Evolutionary conservation across 2,113 vertebrate genomes (phyloP), one percentile per base, ranked within the genome.

Genomic region (Ailurus styani): DNA sequence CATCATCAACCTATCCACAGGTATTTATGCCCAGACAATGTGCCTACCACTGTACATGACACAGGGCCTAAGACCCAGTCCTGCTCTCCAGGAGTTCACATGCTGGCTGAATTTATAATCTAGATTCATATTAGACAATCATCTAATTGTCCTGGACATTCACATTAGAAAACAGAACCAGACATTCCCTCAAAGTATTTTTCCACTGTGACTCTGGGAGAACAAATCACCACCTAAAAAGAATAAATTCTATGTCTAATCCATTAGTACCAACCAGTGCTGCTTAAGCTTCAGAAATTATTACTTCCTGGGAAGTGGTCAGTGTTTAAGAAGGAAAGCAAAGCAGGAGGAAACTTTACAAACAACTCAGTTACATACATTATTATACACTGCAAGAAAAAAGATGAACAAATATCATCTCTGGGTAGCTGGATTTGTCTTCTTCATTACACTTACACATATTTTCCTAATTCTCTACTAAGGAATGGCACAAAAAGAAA

Each of bases 151-250:
- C 87, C 87, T 42, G 64, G 37, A 96, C 25, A 57, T 34, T 31
- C 42, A 90, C 52, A 40, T 70, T 29, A 96, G 66, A 94, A 95
- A 96, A 94, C 50, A 77, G n/a, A 95, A 90, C 42, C 27, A 73
- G 42, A n/a, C 4, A 86, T 45, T 86, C 64, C 60, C n/a, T 55
- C 70, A 34, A 91, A 57, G 5, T 79, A 92, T 15, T 25, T 94
- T 82, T 90, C 72, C 40, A 82, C 68, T 89, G n/a, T 17, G 18
- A 83, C 47, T 55, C 25, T 50, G 6, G 25, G 23, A 94, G 12
- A 97, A 95, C 15, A 60, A 94, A 75, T 77, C 42, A 68, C 52
- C 29, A 78, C 31, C 52, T 70, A 94, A 81, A 97, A 83, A 64
- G 12, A 90, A 57, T 21, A 17, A 54, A 90, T 85, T 94, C 62